phyloP scores from a whole-genome alignment of 1,140 invertebrate genomes.

The Wasmannia auropunctata region DNA sequence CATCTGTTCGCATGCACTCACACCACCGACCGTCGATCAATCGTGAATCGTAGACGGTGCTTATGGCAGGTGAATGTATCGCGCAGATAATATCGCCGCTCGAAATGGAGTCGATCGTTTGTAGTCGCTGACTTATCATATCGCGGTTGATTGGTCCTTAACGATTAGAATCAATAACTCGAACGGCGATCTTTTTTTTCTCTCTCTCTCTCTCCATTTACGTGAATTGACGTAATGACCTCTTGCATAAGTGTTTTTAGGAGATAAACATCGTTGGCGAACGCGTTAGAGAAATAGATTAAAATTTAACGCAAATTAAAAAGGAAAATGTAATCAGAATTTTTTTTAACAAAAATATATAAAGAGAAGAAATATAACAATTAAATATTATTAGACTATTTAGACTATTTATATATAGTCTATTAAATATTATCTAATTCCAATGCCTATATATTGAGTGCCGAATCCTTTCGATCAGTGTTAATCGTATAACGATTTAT shows the following conservation, averaged over 20 bases:
- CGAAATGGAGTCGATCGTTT: constrained; percentile 52
- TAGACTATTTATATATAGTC: too few relatives aligned
- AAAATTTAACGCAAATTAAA: background rate
- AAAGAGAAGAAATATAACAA: background rate
- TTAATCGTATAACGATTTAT: background rate
- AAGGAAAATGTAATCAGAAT: background rate
- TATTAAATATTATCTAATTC: background rate
- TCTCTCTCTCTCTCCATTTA: background rate
- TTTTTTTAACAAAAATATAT: background rate
- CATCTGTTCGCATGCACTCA: constrained; percentile 46
- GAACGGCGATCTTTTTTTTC: background rate
- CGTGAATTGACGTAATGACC: background rate
- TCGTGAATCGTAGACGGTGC: constrained; percentile 29
- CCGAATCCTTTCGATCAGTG: background rate
- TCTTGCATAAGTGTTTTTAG: background rate
- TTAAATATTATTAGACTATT: background rate
- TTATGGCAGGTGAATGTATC: constrained; percentile 56
- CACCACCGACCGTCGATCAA: constrained; percentile 52
- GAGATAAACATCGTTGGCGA: background rate
- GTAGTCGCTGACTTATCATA: constrained; percentile 42
- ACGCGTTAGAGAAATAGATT: background rate
- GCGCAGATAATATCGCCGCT: constrained; percentile 48
- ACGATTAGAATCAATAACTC: constrained; percentile 47
- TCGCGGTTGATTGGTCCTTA: constrained; percentile 47
- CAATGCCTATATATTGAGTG: background rate